phyloP scores from a whole-genome alignment of 2,888 invertebrate genomes.

The Oxyteleia sp. region DNA sequence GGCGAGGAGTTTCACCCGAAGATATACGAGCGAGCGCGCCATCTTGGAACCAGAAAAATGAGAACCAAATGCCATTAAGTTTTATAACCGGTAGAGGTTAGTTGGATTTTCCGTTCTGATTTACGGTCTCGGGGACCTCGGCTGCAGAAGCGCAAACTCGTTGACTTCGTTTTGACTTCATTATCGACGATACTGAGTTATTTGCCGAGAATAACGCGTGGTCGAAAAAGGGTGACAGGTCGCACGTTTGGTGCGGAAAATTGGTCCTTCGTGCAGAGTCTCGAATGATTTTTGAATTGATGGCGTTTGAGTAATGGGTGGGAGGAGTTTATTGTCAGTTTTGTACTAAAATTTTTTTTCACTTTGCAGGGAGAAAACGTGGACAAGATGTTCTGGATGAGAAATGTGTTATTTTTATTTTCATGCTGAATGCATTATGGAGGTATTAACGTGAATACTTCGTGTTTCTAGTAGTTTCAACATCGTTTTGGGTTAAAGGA shows the following conservation, averaged over 20 bases:
- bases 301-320: too few species aligned
- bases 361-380: background rate
- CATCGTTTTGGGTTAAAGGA: background rate
- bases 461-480: background rate
- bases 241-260: slow-evolving; percentile 1
- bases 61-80: slow-evolving; percentile 84
- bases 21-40: slow-evolving; percentile 74
- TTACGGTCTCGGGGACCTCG: slow-evolving; percentile 80
- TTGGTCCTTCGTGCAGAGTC: background rate
- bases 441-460: background rate
- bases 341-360: too few species aligned
- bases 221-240: slow-evolving; percentile 24
- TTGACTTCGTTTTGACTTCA: slow-evolving; percentile 49
- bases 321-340: too few species aligned
- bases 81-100: slow-evolving; percentile 85
- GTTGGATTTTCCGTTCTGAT: slow-evolving; percentile 83
- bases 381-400: background rate
- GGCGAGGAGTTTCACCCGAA: slow-evolving; percentile 76
- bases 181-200: slow-evolving; percentile 22
- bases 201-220: background rate
- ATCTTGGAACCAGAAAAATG: slow-evolving; percentile 55
- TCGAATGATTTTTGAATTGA: background rate
- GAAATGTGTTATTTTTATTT: background rate
- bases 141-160: slow-evolving; percentile 41
- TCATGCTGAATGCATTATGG: background rate